phyloP scores from a whole-genome alignment of 2,888 invertebrate genomes.

The Tetragonisca angustula region DNA sequence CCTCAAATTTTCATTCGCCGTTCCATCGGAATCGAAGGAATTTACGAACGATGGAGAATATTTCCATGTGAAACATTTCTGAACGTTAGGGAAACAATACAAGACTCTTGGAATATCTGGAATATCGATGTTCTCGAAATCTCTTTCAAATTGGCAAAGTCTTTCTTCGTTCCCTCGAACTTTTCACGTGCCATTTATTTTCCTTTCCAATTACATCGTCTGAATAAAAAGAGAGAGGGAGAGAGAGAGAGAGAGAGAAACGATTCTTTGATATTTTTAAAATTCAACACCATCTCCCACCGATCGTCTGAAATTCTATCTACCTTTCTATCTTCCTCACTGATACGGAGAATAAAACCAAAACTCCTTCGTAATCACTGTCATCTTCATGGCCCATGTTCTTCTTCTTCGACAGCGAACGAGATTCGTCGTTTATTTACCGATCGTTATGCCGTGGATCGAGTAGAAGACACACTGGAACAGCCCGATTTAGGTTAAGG shows the following conservation, averaged over 20 bases:
- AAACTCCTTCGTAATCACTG: slow-evolving; percentile 1
- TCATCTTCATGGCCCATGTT: slow-evolving; percentile 5
- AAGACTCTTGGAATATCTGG: too few species aligned
- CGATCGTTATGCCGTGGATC: slow-evolving; percentile 31
- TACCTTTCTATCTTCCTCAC: neutral
- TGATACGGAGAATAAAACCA: neutral
- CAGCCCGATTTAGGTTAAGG: neutral
- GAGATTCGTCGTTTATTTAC: slow-evolving; percentile 39
- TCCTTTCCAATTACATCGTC: neutral
- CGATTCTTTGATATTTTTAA: neutral
- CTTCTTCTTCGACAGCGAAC: neutral
- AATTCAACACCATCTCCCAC: neutral
- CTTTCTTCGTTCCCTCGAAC: neutral
- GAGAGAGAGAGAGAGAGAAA: neutral
- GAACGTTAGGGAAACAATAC: too few species aligned
- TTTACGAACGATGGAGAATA: too few species aligned
- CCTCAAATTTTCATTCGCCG: too few species aligned
- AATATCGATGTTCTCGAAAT: too few species aligned
- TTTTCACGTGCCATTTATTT: neutral
- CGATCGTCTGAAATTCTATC: neutral
- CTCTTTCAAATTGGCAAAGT: too few species aligned
- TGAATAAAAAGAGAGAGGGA: neutral
- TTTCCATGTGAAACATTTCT: too few species aligned
- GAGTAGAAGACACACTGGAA: slow-evolving; percentile 33
- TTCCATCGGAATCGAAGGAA: too few species aligned